Percentiles rank a stretch among this genome's conserved stretches.
Conservation (phyloP, 2,888 invertebrate genomes). For the Leucoma salicis region DNA sequence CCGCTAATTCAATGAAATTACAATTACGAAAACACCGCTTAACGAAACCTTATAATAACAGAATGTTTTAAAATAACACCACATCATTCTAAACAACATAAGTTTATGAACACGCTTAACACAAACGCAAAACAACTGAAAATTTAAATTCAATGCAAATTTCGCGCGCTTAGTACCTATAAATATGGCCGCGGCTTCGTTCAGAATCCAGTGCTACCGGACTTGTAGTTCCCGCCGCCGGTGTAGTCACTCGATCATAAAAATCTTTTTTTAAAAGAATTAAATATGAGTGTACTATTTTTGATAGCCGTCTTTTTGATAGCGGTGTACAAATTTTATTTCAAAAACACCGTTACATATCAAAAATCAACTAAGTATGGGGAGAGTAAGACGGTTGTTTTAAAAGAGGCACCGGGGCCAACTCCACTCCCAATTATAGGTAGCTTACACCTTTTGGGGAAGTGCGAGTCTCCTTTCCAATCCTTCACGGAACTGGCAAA, state of each 20-base stretch:
- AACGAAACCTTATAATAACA: no score
- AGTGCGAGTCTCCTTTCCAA: slow-evolving; percentile 86
- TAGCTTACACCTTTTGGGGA: slow-evolving; percentile 85
- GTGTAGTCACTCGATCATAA: slow-evolving; percentile 59
- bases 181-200: slow-evolving; percentile 32
- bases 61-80: no score
- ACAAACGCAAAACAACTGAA: background rate
- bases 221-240: slow-evolving; percentile 59
- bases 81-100: background rate
- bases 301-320: slow-evolving; percentile 47
- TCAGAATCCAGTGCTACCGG: slow-evolving; percentile 42
- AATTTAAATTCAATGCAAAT: slow-evolving; percentile 39
- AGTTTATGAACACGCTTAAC: background rate
- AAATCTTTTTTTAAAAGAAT: slow-evolving; percentile 58
- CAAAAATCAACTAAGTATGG: slow-evolving; percentile 48
- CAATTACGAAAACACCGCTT: no score
- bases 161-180: slow-evolving; percentile 33
- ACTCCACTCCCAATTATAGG: slow-evolving; percentile 85
- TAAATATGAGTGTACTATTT: slow-evolving; percentile 71
- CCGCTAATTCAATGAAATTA: no score
- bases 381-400: slow-evolving; percentile 35
- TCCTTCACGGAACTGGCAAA: slow-evolving; percentile 86
- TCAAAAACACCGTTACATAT: slow-evolving; percentile 43
- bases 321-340: slow-evolving; percentile 57
- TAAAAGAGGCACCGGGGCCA: slow-evolving; percentile 84